Conservation (phyloP, 2,113 vertebrate species). For the Lampris megalopsis region DNA sequence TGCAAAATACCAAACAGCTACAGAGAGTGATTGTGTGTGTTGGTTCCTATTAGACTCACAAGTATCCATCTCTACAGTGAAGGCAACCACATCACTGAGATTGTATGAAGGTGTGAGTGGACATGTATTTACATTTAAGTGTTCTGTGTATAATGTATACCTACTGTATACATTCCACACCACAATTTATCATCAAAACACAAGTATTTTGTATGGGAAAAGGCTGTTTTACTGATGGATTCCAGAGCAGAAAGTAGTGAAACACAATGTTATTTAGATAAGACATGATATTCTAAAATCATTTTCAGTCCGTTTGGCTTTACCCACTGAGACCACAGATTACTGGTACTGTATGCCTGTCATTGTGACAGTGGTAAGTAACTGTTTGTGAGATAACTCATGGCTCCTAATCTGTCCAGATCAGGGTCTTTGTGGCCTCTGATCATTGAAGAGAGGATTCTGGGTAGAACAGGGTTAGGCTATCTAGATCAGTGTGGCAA, state of each 20-base stretch:
- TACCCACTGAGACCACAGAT: constrained; percentile 51
- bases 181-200: constrained; percentile 59
- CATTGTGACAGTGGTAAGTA: constrained; percentile 47
- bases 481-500: constrained; percentile 62
- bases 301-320: constrained; percentile 47
- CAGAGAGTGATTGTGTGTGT: constrained; percentile 25
- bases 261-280: constrained; percentile 67
- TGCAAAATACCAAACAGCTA: neutral
- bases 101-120: constrained; percentile 57
- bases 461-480: constrained; percentile 51
- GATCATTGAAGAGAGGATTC: constrained; percentile 50
- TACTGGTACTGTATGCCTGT: constrained; percentile 46
- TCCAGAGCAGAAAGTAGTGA: constrained; percentile 61
- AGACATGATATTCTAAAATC: constrained; percentile 53
- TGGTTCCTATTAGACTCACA: constrained; percentile 25
- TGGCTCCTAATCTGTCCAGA: constrained; percentile 68
- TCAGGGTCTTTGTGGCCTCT: constrained; percentile 66
- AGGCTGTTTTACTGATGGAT: constrained; percentile 68
- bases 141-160: constrained; percentile 66
- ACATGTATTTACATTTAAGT: constrained; percentile 71
- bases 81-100: constrained; percentile 55
- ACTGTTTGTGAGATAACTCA: constrained; percentile 65
- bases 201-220: constrained; percentile 57
- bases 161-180: constrained; percentile 69
- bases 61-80: constrained; percentile 37